Base-by-base conservation (phyloP, 2,113 vertebrate genomes). In the Nerophis lumbriciformis region DNA sequence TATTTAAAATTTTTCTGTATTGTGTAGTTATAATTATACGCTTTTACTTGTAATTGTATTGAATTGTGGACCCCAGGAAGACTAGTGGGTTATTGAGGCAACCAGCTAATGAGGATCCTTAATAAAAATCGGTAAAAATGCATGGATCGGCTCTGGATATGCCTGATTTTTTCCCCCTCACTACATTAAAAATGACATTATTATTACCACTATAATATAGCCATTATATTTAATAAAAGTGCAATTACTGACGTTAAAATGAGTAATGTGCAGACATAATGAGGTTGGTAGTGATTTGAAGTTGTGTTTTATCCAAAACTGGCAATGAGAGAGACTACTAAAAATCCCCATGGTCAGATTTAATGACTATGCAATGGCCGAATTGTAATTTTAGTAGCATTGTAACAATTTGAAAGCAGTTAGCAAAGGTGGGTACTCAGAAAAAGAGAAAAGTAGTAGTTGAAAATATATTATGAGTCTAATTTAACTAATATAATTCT, bases 231-330 rank as follows among this genome's bases (percentile, higher is more conserved):
- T 3, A n/a, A 45, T 19, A 50, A 55, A 48, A 16, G n/a, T 48
- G 6, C 14, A 28, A 42, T 38, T 8, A 11, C 16, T n/a, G 6
- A 9, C 65, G 54, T 67, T 13, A 19, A 21, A 11, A 37, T 28
- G 0, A 57, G 44, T 51, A 55, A 47, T 19, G 11, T 62, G 19
- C 36, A 51, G 45, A 72, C 19, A 69, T 6, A 55, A 55, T 68
- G 5, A 54, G 60, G 28, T 49, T 61, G 42, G 51, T 14, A 38
- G 4, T 9, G 15, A 7, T 28, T 8, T 15, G 16, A 16, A 63
- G 10, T 4, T 61, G 42, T n/a, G 38, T 42, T 28, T 19, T 47
- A 28, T 49, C 48, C 59, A 16, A 28, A 39, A 38, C 19, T 5
- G 16, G 5, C 16, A 38, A 50, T 11, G 12, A 9, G 37, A 10